Base-by-base conservation (phyloP, 2,797 vertebrate genomes). In the Anolis apletophallus region DNA sequence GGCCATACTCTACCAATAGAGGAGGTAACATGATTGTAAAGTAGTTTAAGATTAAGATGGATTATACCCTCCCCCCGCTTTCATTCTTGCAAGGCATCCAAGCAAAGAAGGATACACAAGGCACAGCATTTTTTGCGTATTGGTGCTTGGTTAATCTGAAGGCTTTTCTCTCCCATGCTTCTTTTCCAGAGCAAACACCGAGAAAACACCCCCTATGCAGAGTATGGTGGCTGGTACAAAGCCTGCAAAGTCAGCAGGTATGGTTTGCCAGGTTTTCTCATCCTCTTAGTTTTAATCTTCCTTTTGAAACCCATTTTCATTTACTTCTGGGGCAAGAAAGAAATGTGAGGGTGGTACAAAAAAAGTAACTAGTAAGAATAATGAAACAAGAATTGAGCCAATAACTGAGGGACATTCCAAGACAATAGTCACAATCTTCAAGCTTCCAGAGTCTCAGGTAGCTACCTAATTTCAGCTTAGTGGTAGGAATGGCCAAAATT, bases 191-290 rank as follows among this genome's bases (percentile, higher is more conserved):
- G 97, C 93, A 98, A 98, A 87, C 97, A 98, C 93, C 97, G 96
- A 97, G 98, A 99, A 92, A 98, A 97, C 52, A 96, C 97, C 81
- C 98, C 98, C 0, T 99, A 99, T 0, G 97, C 98, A 19, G 98
- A 99, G 92, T 98, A 98, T 0, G 98, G 98, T 0, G 98, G 98
- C 94, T 99, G 98, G 98, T 98, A 99, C 97, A 99, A 98, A 92
- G 98, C 98, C 90, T 98, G 98, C 93, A 98, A 98, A 94, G 98
- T 99, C 88, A 98, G 97, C 97, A 99, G 98, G 98, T 99, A 94
- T 96, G 97, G 46, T 54, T 0, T 67, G 19, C 29, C 52, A 12
- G 23, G 13, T 34, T 34, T 75, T 19, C 72, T n/a, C 8, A 83
- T 4, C 19, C 9, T 29, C n/a, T 59, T 36, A 46, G 46, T 57